Percentiles rank a stretch among this genome's conserved stretches.
These are phyloP conservation scores for Phaenicophaeus curvirostris DNA, from an alignment of 2,797 vertebrate genomes.

Conservation along the genomic window DNA sequence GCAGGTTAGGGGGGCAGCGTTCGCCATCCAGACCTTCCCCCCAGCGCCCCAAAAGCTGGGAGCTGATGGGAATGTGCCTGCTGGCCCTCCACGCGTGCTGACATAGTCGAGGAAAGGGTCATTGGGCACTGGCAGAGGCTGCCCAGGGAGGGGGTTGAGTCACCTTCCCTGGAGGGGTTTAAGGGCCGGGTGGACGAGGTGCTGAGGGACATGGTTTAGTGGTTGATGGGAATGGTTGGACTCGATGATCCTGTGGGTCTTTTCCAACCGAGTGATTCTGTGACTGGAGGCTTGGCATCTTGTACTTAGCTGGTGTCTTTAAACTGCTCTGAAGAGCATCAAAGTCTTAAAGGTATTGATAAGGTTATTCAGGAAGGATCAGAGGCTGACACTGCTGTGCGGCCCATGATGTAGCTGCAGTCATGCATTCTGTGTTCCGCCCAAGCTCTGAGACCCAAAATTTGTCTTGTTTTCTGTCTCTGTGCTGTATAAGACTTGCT, in stretches of 20 bases:
- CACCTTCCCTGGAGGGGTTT: too few species aligned
- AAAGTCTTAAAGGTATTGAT: not conserved
- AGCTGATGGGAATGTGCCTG: not conserved
- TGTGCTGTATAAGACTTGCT: not conserved
- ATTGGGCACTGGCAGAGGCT: too few species aligned
- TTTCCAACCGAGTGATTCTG: too few species aligned
- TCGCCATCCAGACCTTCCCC: not conserved
- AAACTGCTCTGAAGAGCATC: not conserved
- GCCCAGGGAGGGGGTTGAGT: too few species aligned
- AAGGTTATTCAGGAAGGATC: not conserved
- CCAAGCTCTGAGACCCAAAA: not conserved
- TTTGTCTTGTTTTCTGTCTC: not conserved
- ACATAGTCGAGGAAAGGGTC: accelerated
- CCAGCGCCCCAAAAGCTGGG: accelerated
- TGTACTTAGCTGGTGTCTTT: not conserved
- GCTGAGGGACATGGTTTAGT: too few species aligned
- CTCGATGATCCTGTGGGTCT: too few species aligned
- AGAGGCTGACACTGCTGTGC: not conserved
- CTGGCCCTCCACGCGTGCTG: too few species aligned
- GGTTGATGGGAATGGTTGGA: too few species aligned
- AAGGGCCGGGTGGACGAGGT: too few species aligned
- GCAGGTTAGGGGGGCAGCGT: not conserved
- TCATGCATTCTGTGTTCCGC: not conserved
- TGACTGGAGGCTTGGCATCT: not conserved
- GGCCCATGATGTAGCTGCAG: not conserved